Evolutionary conservation across 2,888 invertebrate species (phyloP), one percentile per base, ranked within the genome.

Genomic region (Patella depressa): DNA sequence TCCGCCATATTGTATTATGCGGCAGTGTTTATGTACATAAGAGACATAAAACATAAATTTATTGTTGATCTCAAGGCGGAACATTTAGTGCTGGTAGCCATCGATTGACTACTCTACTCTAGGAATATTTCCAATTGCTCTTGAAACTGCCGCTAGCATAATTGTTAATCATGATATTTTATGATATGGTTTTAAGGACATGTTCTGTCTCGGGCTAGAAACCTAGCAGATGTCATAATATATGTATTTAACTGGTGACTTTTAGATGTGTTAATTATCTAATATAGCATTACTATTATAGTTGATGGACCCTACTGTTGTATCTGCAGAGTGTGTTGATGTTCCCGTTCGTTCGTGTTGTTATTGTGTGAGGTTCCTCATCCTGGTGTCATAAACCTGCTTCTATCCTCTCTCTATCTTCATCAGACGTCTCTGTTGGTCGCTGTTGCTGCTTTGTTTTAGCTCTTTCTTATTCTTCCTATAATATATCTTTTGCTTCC

Each of bases 1-100:
- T 19, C 65, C 65, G 65, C 65, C 65, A 65, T 65, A 65, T 65
- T 65, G 65, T 19, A 65, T 65, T 65, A 24, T 65, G 65, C 19
- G 65, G 24, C 45, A 45, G 45, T 45, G 9, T 45, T 45, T 45
- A 45, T 45, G 45, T 45, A 45, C 45, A 45, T 45, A 45, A 45
- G 45, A 45, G 45, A 45, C 45, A 45, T 45, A 45, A 45, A 45
- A 45, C 45, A 65, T 19, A 65, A 65, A 12, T 65, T 65, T 24
- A 24, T 65, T 65, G 65, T 65, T 65, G 65, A 65, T 65, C 65
- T 65, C 19, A 24, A 24, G 24, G 65, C 24, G 65, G 19, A 65
- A 14, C 24, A 24, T 65, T 65, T 65, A 65, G 19, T 65, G 65
- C 65, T 65, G 65, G 19, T 65, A 15, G 65, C 65, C 65, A 65